Percentiles rank a stretch among this genome's conserved stretches.
Conservation (phyloP, 2,113 vertebrate genomes). For the Pachypanchax playfairii region DNA sequence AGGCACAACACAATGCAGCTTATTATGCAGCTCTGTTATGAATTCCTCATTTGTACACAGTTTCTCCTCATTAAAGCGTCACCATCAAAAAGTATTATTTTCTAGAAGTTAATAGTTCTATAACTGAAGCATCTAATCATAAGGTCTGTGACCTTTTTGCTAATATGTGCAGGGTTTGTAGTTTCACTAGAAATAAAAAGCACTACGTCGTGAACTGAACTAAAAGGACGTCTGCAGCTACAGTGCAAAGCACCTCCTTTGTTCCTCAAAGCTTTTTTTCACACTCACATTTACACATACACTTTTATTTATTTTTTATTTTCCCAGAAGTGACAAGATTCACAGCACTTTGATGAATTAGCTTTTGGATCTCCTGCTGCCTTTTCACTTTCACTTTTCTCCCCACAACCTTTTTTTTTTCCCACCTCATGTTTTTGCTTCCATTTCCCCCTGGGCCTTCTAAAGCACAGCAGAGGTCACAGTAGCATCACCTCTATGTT, state of each 20-base stretch:
- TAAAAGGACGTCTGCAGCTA: not conserved
- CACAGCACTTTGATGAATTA: conserved; percentile 28
- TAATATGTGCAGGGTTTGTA: conserved; percentile 1
- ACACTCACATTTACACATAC: not conserved
- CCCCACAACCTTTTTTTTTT: not conserved
- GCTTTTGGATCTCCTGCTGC: not conserved
- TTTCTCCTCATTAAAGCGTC: conserved; percentile 15
- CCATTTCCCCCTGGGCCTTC: conserved; percentile 25
- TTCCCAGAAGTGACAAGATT: conserved; percentile 14
- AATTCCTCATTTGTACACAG: conserved; percentile 9
- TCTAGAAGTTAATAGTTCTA: not conserved
- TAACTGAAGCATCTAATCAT: not conserved
- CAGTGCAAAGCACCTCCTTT: conserved; percentile 9
- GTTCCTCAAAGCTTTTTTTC: conserved; percentile 2
- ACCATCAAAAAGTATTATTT: conserved; percentile 2
- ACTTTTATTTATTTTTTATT: conserved; percentile 16
- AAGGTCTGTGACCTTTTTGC: conserved; percentile 3
- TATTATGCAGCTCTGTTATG: conserved; percentile 14
- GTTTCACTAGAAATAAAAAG: conserved; percentile 18
- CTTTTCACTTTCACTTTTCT: conserved; percentile 17
- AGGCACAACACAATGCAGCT: conserved; percentile 19
- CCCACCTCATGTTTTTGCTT: conserved; percentile 15
- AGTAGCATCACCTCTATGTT: conserved; percentile 34
- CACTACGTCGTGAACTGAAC: not conserved
- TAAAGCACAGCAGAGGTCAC: conserved; percentile 55